Evolutionary conservation across 2,888 invertebrate species (phyloP).

Genomic region (Sesia bembeciformis): DNA sequence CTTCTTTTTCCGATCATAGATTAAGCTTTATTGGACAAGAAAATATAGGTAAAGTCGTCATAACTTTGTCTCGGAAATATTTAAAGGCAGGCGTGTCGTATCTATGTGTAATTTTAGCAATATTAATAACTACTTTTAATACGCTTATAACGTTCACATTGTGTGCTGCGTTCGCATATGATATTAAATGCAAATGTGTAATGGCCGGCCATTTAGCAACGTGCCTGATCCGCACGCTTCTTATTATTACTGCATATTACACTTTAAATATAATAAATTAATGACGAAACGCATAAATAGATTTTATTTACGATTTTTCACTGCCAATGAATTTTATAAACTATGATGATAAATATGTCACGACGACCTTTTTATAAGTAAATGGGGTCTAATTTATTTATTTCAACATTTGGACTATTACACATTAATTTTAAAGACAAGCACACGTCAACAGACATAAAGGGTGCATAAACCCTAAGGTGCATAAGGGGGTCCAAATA

Average conservation of each 20-base stretch:
- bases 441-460: too few relatives aligned
- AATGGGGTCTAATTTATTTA: too few relatives aligned
- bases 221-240: not conserved
- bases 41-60: not conserved
- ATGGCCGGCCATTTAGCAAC: not conserved
- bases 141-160: constrained; percentile 5
- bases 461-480: too few relatives aligned
- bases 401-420: too few relatives aligned
- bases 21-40: not conserved
- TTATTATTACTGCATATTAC: not conserved
- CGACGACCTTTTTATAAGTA: too few relatives aligned
- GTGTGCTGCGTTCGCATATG: not conserved
- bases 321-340: too few relatives aligned
- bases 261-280: not conserved
- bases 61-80: not conserved
- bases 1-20: not conserved
- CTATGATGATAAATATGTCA: too few relatives aligned
- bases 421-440: too few relatives aligned
- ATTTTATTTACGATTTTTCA: too few relatives aligned
- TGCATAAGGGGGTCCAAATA: too few relatives aligned
- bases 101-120: constrained; percentile 23
- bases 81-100: constrained; percentile 12
- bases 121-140: constrained; percentile 11
- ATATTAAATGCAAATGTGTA: constrained; percentile 3
- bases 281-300: not conserved